phyloP scores from a whole-genome alignment of 2,888 invertebrate genomes.

The Sesamia inferens region DNA sequence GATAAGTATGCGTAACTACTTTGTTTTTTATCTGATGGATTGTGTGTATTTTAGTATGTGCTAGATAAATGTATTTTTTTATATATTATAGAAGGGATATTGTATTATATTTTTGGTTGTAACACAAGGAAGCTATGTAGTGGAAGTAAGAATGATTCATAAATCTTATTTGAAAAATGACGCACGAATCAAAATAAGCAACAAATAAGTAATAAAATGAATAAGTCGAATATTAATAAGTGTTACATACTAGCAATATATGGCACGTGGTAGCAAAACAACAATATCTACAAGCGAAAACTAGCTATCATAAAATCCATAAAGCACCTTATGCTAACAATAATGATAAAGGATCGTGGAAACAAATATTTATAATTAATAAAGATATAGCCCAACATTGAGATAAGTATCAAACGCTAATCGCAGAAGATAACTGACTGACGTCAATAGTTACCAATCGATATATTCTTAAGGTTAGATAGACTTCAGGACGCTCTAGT shows the following conservation, averaged over 20 bases:
- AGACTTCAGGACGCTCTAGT: conserved; percentile 60
- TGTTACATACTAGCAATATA: not conserved
- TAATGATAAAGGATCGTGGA: conserved; percentile 13
- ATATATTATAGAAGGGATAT: not conserved
- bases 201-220: not conserved
- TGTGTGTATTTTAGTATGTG: too few relatives aligned
- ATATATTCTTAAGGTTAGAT: conserved; percentile 53
- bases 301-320: not conserved
- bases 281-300: not conserved
- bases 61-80: not conserved
- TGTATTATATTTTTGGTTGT: not conserved
- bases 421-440: conserved; percentile 54
- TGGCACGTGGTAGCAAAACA: not conserved
- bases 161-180: not conserved
- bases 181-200: not conserved
- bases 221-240: not conserved
- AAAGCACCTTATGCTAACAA: conserved; percentile 11
- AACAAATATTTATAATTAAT: conserved; percentile 22
- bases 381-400: conserved; percentile 31
- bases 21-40: too few relatives aligned
- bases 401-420: conserved; percentile 54
- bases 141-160: not conserved
- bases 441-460: conserved; percentile 61
- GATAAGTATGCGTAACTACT: conserved; percentile 10
- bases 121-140: not conserved